Evolutionary conservation across 2,113 vertebrate genomes (phyloP).

Genomic region (Nicator chloris): DNA sequence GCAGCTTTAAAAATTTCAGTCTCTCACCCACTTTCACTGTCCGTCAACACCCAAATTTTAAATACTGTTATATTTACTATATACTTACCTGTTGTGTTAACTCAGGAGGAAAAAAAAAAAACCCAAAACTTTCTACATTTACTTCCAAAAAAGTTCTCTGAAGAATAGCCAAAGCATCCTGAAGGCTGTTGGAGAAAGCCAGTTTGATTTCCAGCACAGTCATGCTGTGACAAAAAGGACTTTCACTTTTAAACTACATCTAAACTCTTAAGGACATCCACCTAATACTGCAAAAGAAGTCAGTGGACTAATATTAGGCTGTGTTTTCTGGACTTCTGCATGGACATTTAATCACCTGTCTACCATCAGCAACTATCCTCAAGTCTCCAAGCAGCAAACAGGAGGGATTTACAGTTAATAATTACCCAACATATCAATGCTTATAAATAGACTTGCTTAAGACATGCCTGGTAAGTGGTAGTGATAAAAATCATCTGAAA

Average conservation of each 20-base stretch:
- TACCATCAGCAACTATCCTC: background rate
- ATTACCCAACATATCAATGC: background rate
- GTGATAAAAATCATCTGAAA: background rate
- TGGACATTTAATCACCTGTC: background rate
- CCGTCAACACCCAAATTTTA: background rate
- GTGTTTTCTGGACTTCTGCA: background rate
- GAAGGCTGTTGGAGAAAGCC: background rate
- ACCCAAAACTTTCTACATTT: background rate
- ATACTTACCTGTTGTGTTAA: background rate
- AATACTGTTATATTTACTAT: background rate
- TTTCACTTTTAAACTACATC: background rate
- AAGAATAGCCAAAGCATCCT: background rate
- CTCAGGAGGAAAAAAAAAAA: background rate
- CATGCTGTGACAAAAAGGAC: background rate
- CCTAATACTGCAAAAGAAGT: background rate
- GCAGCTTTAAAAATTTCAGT: background rate
- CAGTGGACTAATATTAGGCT: background rate
- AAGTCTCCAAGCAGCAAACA: background rate
- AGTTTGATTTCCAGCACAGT: background rate
- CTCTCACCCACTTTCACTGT: background rate
- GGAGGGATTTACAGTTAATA: background rate
- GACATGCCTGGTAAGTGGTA: background rate
- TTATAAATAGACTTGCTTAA: background rate
- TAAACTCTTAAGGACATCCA: background rate
- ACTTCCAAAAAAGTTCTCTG: background rate